Base-by-base conservation (phyloP, 1,140 invertebrate genomes). In the Papilio aristodemus region DNA sequence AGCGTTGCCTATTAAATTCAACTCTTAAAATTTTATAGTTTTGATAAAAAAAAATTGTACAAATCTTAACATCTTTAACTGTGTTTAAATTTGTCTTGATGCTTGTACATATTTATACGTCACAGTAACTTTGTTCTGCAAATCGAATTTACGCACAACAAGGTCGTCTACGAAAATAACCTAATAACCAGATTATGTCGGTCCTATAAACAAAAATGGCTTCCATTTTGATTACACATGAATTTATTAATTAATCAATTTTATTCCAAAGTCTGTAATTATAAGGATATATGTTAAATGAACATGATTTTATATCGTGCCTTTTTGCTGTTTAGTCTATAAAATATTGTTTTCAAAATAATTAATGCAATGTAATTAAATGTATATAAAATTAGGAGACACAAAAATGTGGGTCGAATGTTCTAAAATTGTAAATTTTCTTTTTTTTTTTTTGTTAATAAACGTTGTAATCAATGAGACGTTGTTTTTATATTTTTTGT, bases 281-380 rank as follows among this genome's bases (percentile, higher is more conserved):
- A 37, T 60, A 60, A 60, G 58, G 14, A 60, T 36, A 58, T 58
- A 62, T 19, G 59, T 62, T 10, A 62, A 62, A 39, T 32, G 27
- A 66, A 39, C 38, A 63, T 46, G 17, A 66, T 66, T 46, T 32
- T 32, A 66, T 50, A 66, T 66, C 41, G 63, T 66, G 63, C 63
- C 63, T 66, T 66, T 63, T 50, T 50, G 63, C 63, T 46, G 63
- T 66, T 25, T 46, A 66, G 50, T 66, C 11, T 46, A 66, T 36
- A 32, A 59, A 13, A 27, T 60, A 60, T 38, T 60, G 38, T 38
- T 11, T 19, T 25, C 41, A 25, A 38, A 39, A 39, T 46, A 46
- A 66, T 66, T 14, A 64, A 50, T 66, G 63, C 63, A 50, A 46
- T 66, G 63, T 66, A 66, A 46, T 46, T n/a, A 46, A 66, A 50